Base-by-base conservation (phyloP, 2,113 vertebrate genomes). In the Carlito syrichta region DNA sequence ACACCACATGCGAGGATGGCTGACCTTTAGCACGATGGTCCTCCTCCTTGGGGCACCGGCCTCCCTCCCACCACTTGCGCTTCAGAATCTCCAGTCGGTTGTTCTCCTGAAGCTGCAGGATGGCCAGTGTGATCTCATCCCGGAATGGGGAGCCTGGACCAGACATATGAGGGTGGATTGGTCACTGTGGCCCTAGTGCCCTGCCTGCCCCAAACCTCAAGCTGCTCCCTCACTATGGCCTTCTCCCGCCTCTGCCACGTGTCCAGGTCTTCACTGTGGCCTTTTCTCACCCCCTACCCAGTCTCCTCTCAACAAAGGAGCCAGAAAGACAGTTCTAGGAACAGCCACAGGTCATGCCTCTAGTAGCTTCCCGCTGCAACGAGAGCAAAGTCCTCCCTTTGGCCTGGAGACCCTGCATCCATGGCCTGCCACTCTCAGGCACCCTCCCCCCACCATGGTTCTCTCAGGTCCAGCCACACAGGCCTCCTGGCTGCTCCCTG, bases 71-170 rank as follows among this genome's bases (percentile, higher is more conserved):
- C 99, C 99, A 99, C 84, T 99, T 99, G 82, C 99, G 98, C 98
- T 99, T 99, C 94, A 99, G 98, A 98, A 99, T 99, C 97, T 99
- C 99, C 98, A 99, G 97, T 30, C 99, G 97, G 98, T 99, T 99
- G 98, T 99, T 99, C 97, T 99, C 99, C 98, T 99, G 99, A 89
- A 99, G 98, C 98, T 99, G 99, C 38, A 99, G 96, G 89, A 99
- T 99, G 19, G 99, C 99, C 98, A 99, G 97, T 0, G 99, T 99
- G 98, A 99, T 99, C 98, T 99, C 99, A 43, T 99, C 99, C 95
- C 99, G 98, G 97, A 98, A 99, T 0, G 99, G 99, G 63, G 99
- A 99, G 79, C 99, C 99, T 99, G 97, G 32, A 25, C 58, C n/a
- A 6, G 88, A 74, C 43, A 78, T 30, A 78, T 0, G 3, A 43